A percentile compares a stretch with the other conserved stretches of the same genome.
phyloP scores from a whole-genome alignment of 1,140 invertebrate genomes.

The Monochamus saltuarius region DNA sequence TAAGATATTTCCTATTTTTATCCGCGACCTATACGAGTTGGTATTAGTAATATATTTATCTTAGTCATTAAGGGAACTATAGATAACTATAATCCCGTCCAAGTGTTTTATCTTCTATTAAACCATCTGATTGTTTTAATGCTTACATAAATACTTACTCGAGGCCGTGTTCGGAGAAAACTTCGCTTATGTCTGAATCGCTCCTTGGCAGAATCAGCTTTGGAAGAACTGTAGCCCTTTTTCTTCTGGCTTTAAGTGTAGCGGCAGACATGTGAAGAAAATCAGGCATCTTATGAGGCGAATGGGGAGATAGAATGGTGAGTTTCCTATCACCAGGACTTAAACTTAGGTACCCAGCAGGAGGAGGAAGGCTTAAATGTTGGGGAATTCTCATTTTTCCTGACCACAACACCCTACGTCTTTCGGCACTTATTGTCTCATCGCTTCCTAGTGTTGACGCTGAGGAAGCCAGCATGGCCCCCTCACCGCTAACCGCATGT shows the following conservation, averaged over 20 bases:
- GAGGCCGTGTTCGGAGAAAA: slow-evolving; percentile 62
- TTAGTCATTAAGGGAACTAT: too few species aligned
- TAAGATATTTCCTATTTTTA: too few species aligned
- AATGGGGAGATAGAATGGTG: slow-evolving; percentile 74
- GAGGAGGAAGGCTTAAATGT: slow-evolving; percentile 68
- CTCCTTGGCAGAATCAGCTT: slow-evolving; percentile 72
- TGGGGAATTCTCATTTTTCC: slow-evolving; percentile 60
- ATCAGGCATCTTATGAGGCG: slow-evolving; percentile 62
- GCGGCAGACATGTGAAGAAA: slow-evolving; percentile 61
- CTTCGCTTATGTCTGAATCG: slow-evolving; percentile 66
- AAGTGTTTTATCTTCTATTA: slow-evolving; percentile 1
- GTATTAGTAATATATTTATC: too few species aligned
- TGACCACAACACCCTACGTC: slow-evolving; percentile 65
- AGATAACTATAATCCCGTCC: not conserved
- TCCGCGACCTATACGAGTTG: too few species aligned
- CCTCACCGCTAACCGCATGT: slow-evolving; percentile 61
- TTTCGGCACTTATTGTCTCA: slow-evolving; percentile 59
- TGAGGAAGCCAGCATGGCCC: slow-evolving; percentile 50
- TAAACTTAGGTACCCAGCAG: slow-evolving; percentile 55
- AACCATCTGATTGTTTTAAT: not conserved
- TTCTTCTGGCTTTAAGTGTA: slow-evolving; percentile 65
- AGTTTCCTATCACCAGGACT: slow-evolving; percentile 61
- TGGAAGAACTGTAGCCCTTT: slow-evolving; percentile 72
- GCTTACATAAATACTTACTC: slow-evolving; percentile 57
- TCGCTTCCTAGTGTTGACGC: slow-evolving; percentile 40